Evolutionary conservation across 1,140 invertebrate genomes (phyloP), one percentile per base, ranked within the genome.

Genomic region (Uloborus diversus): DNA sequence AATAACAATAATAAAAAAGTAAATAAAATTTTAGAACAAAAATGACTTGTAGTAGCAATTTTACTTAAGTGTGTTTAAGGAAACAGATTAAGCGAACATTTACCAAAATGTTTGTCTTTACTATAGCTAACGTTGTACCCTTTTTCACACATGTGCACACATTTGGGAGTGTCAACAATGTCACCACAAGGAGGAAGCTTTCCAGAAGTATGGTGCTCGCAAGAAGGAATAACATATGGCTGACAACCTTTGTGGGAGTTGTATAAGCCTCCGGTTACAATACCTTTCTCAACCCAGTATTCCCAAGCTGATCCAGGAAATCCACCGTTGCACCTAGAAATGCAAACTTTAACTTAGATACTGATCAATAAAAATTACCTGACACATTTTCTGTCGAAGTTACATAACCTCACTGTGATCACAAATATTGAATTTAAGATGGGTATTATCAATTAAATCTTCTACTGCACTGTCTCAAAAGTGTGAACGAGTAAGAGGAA

Each of bases 191-290:
- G 88, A 49, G 90, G 89, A 81, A 93, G 86, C 7, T 90, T 89
- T 17, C 95, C 96, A 80, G 91, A 92, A 0, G 92, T 91, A 85
- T 97, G 95, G 86, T 98, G 96, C 85, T 97, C 95, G 86, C 96
- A 98, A 0, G 94, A 93, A 25, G 89, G 86, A 78, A 97, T 93
- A 83, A 91, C 89, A 83, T 98, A 97, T 2, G 95, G 95, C 81
- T 90, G 89, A 86, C 96, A 98, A 42, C 95, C 93, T 88, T 91
- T 89, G 47, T 91, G 88, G 0, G 92, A 92, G 56, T 90, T 91
- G 85, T 92, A 97, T 69, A 90, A 88, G 2, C 95, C 95, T 68
- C 96, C 96, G 73, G 92, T 94, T 0, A 97, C 95, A 61, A 95
- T 86, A 13, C 93, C 93, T 68, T 89, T 90, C 28, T 89, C 87